phyloP scores from a whole-genome alignment of 2,797 vertebrate genomes.

The Arctocebus calabarensis region DNA sequence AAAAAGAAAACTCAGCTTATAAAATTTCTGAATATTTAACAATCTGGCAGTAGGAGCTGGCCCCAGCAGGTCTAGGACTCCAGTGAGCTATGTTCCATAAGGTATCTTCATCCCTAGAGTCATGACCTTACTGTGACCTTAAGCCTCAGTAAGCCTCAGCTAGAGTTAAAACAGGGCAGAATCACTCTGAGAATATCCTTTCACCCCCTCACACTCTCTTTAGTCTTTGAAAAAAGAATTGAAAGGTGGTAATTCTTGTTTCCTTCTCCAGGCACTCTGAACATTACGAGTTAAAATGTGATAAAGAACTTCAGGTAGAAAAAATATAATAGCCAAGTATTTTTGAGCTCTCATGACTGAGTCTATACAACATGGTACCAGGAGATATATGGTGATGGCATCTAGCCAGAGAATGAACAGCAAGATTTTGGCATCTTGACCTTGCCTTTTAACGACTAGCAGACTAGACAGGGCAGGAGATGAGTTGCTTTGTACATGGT shows the following conservation, averaged over 20 bases:
- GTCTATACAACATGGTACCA: not conserved
- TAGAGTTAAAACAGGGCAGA: not conserved
- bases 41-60: not conserved
- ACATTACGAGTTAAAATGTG: conserved; percentile 3
- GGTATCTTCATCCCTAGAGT: not conserved
- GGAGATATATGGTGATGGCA: not conserved
- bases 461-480: not conserved
- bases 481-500: not conserved
- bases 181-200: not conserved
- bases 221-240: conserved; percentile 18
- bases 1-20: not conserved
- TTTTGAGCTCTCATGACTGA: not conserved
- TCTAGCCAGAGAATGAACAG: not conserved
- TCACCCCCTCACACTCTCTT: not conserved
- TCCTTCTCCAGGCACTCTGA: conserved; percentile 24
- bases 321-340: not conserved
- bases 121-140: not conserved
- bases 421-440: not conserved
- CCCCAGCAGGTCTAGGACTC: not conserved
- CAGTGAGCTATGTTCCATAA: not conserved
- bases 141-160: not conserved
- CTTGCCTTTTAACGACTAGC: not conserved
- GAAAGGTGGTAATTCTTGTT: not conserved
- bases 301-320: conserved; percentile 10
- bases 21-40: not conserved